Evolutionary conservation across 2,888 invertebrate genomes (phyloP).

Genomic region (Sabatieria punctata): DNA sequence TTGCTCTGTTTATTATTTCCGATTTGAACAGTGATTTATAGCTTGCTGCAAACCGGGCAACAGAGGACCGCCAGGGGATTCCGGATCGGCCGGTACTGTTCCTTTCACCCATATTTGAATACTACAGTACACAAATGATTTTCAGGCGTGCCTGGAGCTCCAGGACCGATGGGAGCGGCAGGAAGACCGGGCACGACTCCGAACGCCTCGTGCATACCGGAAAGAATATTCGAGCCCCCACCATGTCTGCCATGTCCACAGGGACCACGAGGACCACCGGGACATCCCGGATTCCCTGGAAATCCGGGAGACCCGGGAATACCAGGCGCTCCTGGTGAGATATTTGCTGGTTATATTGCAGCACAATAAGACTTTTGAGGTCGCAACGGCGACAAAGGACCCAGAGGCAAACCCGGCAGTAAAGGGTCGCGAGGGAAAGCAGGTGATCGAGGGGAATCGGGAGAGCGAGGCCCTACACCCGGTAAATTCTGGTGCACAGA

Average conservation of each 20-base stretch:
- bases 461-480: conserved; percentile 11
- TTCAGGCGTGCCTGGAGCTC: conserved; percentile 20
- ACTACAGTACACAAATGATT: too few relatives aligned
- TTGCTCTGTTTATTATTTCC: neutral
- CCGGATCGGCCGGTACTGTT: conserved; percentile 23
- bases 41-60: conserved; percentile 29
- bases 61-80: conserved; percentile 20
- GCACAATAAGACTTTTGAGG: neutral
- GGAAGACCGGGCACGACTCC: conserved; percentile 30
- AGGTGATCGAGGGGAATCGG: conserved; percentile 14
- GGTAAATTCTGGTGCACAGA: neutral
- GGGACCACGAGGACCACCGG: conserved; percentile 14
- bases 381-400: neutral
- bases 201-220: conserved; percentile 30
- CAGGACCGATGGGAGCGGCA: conserved; percentile 29
- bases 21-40: conserved; percentile 7
- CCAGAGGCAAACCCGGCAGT: neutral
- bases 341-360: neutral
- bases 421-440: conserved; percentile 3
- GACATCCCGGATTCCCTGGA: conserved; percentile 21
- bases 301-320: conserved; percentile 22
- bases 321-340: conserved; percentile 13
- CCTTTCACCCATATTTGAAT: too few relatives aligned
- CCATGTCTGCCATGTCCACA: conserved; percentile 31
- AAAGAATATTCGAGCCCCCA: conserved; percentile 29